Evolutionary conservation across 2,888 invertebrate genomes (phyloP), one percentile per base, ranked within the genome.

Genomic region (Polydrusus tereticollis): DNA sequence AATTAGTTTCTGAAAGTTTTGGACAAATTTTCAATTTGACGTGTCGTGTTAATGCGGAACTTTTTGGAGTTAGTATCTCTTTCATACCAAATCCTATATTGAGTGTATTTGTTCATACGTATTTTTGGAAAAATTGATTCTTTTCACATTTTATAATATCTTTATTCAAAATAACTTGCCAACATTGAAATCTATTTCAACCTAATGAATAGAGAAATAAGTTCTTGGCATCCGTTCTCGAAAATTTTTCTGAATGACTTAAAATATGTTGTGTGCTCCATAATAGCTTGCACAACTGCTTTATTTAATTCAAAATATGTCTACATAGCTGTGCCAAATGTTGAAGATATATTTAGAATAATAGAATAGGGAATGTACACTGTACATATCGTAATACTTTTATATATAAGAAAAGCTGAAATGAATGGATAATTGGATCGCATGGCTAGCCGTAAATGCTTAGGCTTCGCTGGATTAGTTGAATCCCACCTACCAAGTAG

Each of bases 251-350:
- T 36, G n/a, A 36, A 36, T 36, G 36, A 36, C 21, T 47, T 47
- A 20, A 47, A 47, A 45, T 21, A 47, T 62, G 18, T 5, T 62
- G 62, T 47, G 26, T n/a, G 36, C 36, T 36, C 36, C 60, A 60
- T 60, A 60, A 59, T 59, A 20, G 41, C 59, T 23, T 12, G 43
- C n/a, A 45, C 60, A 45, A 58, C 38, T 38, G 38, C 38, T 18
- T 21, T 55, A 60, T 60, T 41, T 14, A 60, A 43, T 60, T 21
- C 26, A 8, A 14, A 14, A 8, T 18, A 45, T 36, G 16, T 60
- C 23, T 60, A 16, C n/a, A n/a, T 57, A 59, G 43, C 62, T 62
- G 16, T 62, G 62, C 62, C 62, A 62, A 62, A 62, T 62, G 20
- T 62, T 45, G 23, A 45, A 18, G n/a, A 62, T 62, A 62, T 45